Conservation (phyloP, 2,888 invertebrate genomes). For the Cordilura impudica region DNA sequence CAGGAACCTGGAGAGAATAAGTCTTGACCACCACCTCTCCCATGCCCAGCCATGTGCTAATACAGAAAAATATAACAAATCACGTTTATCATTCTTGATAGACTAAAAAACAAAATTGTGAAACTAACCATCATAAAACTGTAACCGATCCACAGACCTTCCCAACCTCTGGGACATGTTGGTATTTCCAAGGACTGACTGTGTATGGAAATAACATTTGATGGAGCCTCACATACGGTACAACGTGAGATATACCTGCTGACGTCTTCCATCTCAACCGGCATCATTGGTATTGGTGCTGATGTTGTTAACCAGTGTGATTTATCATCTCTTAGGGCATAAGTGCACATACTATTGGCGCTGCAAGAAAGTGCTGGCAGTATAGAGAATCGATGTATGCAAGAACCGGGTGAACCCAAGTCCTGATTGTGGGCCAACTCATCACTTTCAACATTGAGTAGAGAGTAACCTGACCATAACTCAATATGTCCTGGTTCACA, state of each 20-base stretch:
- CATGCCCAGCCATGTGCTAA: constrained; percentile 98
- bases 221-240: constrained; percentile 96
- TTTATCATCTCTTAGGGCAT: constrained; percentile 96
- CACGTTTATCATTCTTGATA: too few relatives aligned
- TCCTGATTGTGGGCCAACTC: constrained; percentile 98
- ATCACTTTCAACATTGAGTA: constrained; percentile 97
- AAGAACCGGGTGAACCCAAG: constrained; percentile 95
- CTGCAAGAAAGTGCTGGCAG: constrained; percentile 98
- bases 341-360: constrained; percentile 95
- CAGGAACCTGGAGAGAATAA: constrained; percentile 97
- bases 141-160: constrained; percentile 95
- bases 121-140: constrained; percentile 95
- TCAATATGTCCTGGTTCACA: constrained; percentile 92
- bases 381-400: constrained; percentile 94
- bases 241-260: constrained; percentile 94
- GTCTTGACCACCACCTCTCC: constrained; percentile 97
- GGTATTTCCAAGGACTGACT: constrained; percentile 92
- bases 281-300: constrained; percentile 96
- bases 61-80: constrained; percentile 68
- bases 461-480: constrained; percentile 98
- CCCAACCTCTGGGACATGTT: constrained; percentile 93
- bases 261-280: constrained; percentile 89
- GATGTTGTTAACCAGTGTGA: constrained; percentile 98
- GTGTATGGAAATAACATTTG: constrained; percentile 96
- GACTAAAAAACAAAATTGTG: too few relatives aligned